Percentiles rank a stretch among this genome's conserved stretches.
Conservation (phyloP, 2,113 vertebrate species). For the Pelodiscus sinensis region DNA sequence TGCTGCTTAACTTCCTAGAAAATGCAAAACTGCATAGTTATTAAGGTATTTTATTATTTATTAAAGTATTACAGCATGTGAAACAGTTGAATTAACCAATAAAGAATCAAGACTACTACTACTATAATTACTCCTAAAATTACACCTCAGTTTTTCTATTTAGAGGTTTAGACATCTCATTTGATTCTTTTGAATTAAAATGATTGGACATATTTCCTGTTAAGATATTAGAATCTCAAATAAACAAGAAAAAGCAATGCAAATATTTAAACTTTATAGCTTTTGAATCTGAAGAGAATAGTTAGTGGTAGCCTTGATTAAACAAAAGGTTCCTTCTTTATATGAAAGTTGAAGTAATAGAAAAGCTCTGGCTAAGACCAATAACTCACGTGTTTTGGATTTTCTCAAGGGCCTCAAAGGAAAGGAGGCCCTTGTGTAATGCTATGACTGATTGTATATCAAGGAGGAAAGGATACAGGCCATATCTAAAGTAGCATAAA, state of each 20-base stretch:
- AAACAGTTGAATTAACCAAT: neutral
- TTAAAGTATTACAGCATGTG: neutral
- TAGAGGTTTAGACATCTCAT: neutral
- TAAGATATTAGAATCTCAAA: conserved; percentile 20
- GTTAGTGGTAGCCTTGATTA: neutral
- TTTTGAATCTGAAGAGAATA: neutral
- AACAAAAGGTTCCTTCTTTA: neutral
- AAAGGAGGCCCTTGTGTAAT: neutral
- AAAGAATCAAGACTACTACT: neutral
- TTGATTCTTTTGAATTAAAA: neutral
- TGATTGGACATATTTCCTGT: neutral
- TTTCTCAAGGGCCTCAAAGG: neutral
- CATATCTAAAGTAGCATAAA: neutral
- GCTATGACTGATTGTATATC: neutral
- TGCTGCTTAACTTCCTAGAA: neutral
- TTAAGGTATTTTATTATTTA: neutral
- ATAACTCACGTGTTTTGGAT: neutral
- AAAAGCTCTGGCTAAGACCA: neutral
- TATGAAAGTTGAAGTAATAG: neutral
- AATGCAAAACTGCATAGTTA: neutral
- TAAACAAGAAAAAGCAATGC: neutral
- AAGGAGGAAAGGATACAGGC: neutral
- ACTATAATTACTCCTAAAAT: neutral
- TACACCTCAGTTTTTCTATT: neutral
- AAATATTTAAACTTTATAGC: neutral